Evolutionary conservation across 2,113 vertebrate species (phyloP), one percentile per base, ranked within the genome.

Genomic region (Probosciger aterrimus): DNA sequence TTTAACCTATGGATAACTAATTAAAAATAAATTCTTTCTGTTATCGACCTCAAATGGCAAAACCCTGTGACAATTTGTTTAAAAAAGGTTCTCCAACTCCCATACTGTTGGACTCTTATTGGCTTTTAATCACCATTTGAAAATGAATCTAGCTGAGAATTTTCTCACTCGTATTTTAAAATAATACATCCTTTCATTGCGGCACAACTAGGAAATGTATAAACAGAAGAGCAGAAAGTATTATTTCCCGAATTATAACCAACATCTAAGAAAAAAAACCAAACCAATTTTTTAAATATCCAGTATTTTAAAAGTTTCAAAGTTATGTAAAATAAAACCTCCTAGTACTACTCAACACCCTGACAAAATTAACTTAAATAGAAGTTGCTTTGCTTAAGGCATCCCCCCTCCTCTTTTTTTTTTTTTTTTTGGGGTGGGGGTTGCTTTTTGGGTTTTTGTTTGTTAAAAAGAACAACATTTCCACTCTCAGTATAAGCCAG

Each of bases 331-430:
- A 88, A 79, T 27, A 47, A 86, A 70, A 52, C 55, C 11, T 73
- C 19, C 18, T 57, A 50, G 64, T 59, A 31, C 22, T 92, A 47
- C 17, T 67, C n/a, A 81, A 46, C 10, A 65, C 7, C n/a, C 5
- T n/a, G 23, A 46, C 17, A 73, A 74, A 81, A 27, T 30, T 18
- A 65, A 52, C 18, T 57, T 68, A 76, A 75, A 44, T 49, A n/a
- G 22, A 3, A 22, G 5, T 47, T 73, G 31, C 11, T 52, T 64
- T 68, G 37, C 71, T 49, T 18, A 76, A 47, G 8, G 64, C 3
- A 70, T 25, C 1, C 7, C 13, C 10, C 8, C 7, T 25, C 4
- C 0, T 17, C n/a, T n/a, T n/a, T 41, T 19, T 52, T 49, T 41
- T 46, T 6, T 47, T 10, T 2, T 31, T 71, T 78, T 35, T 1